Base-by-base conservation (phyloP, 2,888 invertebrate genomes). In the Chloromyia formosa region DNA sequence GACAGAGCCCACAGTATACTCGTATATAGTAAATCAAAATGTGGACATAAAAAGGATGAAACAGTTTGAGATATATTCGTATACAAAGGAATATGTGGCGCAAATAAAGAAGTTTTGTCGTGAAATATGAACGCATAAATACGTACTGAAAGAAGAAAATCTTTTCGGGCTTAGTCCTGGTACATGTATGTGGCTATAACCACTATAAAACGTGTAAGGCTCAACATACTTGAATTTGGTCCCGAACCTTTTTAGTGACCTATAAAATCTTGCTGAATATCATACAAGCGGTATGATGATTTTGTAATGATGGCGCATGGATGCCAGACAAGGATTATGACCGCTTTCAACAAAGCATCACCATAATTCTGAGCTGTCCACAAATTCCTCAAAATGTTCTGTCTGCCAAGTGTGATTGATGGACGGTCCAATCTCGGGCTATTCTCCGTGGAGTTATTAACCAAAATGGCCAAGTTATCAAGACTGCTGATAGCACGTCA, bases 51-150 rank as follows among this genome's bases (percentile, higher is more conserved):
- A 60, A 60, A 23, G 60, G 23, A 60, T 23, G n/a, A 60, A 60
- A 60, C 60, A 23, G 58, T 58, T 18, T 5, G 18, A 22, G 22
- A 58, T 22, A 10, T 58, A 18, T 10, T 20, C n/a, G n/a, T n/a
- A n/a, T 35, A 7, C 27, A 4, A 10, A 23, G 60, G 12, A 60
- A 60, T 22, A 22, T 49, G 20, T 60, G 14, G 23, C 22, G 23
- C 60, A 60, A 60, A 60, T 60, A 60, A 60, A 60, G 22, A 60
- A 60, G 27, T 60, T 23, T 3, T 23, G 7, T 23, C 22, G 60
- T 60, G 60, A 23, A 60, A 60, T 60, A 60, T 60, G 60, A 60
- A 60, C 22, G 10, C 60, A 60, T 60, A 60, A 58, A 58, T 58
- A 18, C 18, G 58, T 12, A 42, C 5, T 5, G 12, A 42, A 49